These are phyloP conservation scores for Tetramorium simillimum DNA, from an alignment of 1,140 invertebrate species.

Conservation along the genomic window DNA sequence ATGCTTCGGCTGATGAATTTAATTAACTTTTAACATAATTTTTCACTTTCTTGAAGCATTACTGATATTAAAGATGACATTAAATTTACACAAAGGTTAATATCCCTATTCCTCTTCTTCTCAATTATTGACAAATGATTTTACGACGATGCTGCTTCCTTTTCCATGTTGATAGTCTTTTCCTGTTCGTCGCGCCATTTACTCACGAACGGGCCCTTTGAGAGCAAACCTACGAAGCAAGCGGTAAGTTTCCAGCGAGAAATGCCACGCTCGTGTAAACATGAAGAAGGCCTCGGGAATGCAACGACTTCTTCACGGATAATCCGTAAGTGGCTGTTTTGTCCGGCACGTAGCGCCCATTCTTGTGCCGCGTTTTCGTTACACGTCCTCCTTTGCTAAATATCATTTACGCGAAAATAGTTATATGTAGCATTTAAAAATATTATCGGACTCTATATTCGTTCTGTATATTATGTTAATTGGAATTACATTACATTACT, in stretches of 20 bases:
- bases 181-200: slow-evolving; percentile 59
- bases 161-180: slow-evolving; percentile 54
- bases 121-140: slow-evolving; percentile 61
- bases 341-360: slow-evolving; percentile 52
- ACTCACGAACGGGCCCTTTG: slow-evolving; percentile 58
- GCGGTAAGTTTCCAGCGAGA: slow-evolving; percentile 75
- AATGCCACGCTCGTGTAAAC: slow-evolving; percentile 78
- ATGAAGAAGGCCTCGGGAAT: slow-evolving; percentile 68
- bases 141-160: slow-evolving; percentile 44
- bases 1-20: not conserved
- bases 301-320: slow-evolving; percentile 68
- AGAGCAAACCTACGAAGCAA: slow-evolving; percentile 46
- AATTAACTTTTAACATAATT: not conserved
- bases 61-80: not conserved
- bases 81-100: not conserved
- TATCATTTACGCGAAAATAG: slow-evolving; percentile 33
- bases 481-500: not conserved
- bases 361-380: slow-evolving; percentile 50
- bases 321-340: slow-evolving; percentile 67
- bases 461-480: not conserved
- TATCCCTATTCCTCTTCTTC: not conserved
- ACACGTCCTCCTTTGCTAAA: slow-evolving; percentile 25
- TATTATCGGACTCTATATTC: not conserved
- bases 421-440: slow-evolving; percentile 13
- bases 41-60: not conserved